Percentiles rank a stretch among this genome's conserved stretches.
These are phyloP conservation scores for Aspidapion aeneum DNA, from an alignment of 2,888 invertebrate genomes.

Conservation along the genomic window DNA sequence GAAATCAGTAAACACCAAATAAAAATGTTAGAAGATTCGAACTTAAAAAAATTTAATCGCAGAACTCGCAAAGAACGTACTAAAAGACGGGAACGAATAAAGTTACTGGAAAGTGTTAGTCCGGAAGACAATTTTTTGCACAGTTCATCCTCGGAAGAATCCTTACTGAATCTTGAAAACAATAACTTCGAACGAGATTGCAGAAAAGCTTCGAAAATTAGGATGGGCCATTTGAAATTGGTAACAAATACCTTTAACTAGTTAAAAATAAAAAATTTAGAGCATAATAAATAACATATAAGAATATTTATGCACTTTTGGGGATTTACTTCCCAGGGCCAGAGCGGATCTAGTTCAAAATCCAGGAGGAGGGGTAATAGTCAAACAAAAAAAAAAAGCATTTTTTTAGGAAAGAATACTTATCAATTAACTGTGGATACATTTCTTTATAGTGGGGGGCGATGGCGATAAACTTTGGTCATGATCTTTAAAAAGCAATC, in stretches of 20 bases:
- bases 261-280: too few species aligned
- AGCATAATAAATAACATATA: too few species aligned
- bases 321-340: too few species aligned
- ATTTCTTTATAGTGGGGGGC: too few species aligned
- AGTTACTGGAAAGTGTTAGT: conserved; percentile 29
- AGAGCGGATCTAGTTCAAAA: too few species aligned
- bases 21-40: conserved; percentile 38
- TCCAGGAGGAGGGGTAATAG: too few species aligned
- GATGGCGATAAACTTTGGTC: too few species aligned
- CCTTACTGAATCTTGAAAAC: conserved; percentile 20
- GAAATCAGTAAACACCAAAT: background rate
- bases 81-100: conserved; percentile 41
- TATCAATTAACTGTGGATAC: too few species aligned
- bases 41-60: conserved; percentile 34
- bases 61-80: conserved; percentile 42
- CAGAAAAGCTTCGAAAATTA: background rate
- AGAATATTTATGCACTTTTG: too few species aligned
- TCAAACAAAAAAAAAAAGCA: too few species aligned
- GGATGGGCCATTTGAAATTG: background rate
- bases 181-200: conserved; percentile 22
- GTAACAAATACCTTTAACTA: background rate
- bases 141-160: conserved; percentile 24
- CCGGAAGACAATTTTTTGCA: background rate
- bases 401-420: too few species aligned
- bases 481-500: too few species aligned